phyloP scores from a whole-genome alignment of 2,797 vertebrate genomes.

The Myotis planiceps region DNA sequence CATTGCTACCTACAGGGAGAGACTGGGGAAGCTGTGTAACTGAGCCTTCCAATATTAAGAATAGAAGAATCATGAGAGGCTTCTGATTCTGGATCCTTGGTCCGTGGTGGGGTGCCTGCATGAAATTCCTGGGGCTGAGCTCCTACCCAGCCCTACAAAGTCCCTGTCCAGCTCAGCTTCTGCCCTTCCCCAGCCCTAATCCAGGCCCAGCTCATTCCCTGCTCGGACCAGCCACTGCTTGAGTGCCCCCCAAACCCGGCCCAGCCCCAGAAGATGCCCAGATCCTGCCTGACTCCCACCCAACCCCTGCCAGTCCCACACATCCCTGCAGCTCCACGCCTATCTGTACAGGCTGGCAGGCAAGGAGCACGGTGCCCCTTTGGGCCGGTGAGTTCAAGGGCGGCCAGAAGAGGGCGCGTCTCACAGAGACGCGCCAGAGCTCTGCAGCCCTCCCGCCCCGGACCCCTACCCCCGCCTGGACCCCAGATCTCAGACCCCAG shows the following conservation, averaged over 20 bases:
- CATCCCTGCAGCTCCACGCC: not conserved
- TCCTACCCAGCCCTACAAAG: not conserved
- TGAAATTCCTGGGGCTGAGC: not conserved
- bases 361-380: fast-evolving
- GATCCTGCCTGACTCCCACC: not conserved
- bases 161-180: not conserved
- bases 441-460: fast-evolving
- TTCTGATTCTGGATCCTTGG: fast-evolving
- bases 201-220: not conserved
- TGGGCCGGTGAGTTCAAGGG: not conserved
- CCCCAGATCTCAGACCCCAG: fast-evolving
- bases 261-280: not conserved
- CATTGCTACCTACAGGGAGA: fast-evolving
- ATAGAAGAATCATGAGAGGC: fast-evolving
- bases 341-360: too few relatives aligned
- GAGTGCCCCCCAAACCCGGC: not conserved
- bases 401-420: constrained; percentile 71
- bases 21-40: not conserved
- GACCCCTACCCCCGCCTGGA: fast-evolving
- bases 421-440: not conserved
- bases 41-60: not conserved
- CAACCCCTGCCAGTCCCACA: not conserved
- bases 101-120: not conserved
- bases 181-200: too few relatives aligned
- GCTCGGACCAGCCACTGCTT: not conserved